phyloP scores from a whole-genome alignment of 2,888 invertebrate genomes.

The Ophion costatus region DNA sequence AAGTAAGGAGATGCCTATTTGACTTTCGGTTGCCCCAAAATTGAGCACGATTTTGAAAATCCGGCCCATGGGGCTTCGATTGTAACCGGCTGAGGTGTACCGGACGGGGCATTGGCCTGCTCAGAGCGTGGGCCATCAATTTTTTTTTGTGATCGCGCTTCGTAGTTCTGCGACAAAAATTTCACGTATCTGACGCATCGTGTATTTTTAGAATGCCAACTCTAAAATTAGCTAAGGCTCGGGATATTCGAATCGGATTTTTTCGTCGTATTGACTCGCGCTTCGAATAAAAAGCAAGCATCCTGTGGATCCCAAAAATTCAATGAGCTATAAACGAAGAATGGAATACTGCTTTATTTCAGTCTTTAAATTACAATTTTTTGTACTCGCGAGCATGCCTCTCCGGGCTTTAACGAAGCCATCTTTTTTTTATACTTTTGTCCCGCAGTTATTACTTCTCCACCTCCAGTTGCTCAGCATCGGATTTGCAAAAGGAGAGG shows the following conservation, averaged over 20 bases:
- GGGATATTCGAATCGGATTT: not conserved
- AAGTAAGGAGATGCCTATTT: not conserved
- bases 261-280: not conserved
- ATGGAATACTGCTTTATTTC: not conserved
- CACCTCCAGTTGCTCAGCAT: too few species aligned
- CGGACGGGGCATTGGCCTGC: not conserved
- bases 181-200: not conserved
- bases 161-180: not conserved
- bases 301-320: not conserved
- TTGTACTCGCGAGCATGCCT: not conserved
- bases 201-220: not conserved
- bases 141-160: not conserved
- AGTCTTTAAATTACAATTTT: not conserved
- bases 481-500: too few species aligned
- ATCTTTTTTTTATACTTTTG: too few species aligned
- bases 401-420: too few species aligned
- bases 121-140: not conserved
- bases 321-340: not conserved
- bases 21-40: not conserved
- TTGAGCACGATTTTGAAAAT: not conserved
- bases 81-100: not conserved
- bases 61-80: not conserved
- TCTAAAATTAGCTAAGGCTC: not conserved
- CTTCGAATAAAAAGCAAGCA: not conserved
- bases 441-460: too few species aligned